A percentile compares a stretch with the other conserved stretches of the same genome.
These are phyloP conservation scores for Meteorus sp. DNA, from an alignment of 1,140 invertebrate species.

Conservation along the genomic window DNA sequence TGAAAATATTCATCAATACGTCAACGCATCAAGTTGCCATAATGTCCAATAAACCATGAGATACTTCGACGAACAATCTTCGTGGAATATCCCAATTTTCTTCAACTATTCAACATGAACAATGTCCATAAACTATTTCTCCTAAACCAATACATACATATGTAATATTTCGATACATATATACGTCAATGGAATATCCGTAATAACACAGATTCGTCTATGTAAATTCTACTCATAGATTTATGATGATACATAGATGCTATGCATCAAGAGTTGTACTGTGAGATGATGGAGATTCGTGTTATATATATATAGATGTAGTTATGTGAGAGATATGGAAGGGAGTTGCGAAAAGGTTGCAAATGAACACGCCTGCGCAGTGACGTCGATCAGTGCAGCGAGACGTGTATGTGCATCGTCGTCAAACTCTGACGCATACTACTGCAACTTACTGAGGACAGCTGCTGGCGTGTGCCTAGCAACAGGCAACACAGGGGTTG, in stretches of 20 bases:
- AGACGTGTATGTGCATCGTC: background rate
- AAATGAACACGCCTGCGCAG: slow-evolving; percentile 18
- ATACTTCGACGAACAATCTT: too few species aligned
- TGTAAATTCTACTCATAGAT: background rate
- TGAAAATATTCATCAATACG: too few species aligned
- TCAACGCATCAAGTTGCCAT: too few species aligned
- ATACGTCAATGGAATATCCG: background rate
- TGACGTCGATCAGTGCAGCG: slow-evolving; percentile 3
- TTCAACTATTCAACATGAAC: too few species aligned
- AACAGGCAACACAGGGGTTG: slow-evolving; percentile 18
- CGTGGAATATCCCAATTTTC: too few species aligned
- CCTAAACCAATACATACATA: too few species aligned
- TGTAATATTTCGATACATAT: too few species aligned
- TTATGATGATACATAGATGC: background rate
- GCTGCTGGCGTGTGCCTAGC: slow-evolving; percentile 17
- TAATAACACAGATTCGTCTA: background rate
- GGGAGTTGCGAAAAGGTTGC: background rate
- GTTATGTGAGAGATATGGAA: background rate
- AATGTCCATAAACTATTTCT: too few species aligned
- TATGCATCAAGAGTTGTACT: background rate
- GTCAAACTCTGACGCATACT: background rate
- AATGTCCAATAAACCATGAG: too few species aligned
- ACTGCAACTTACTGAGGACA: too few species aligned
- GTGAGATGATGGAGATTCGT: background rate
- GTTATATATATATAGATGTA: background rate